These are phyloP conservation scores for Hippocampus mohnikei DNA, from an alignment of 2,113 vertebrate genomes.

Conservation along the genomic window DNA sequence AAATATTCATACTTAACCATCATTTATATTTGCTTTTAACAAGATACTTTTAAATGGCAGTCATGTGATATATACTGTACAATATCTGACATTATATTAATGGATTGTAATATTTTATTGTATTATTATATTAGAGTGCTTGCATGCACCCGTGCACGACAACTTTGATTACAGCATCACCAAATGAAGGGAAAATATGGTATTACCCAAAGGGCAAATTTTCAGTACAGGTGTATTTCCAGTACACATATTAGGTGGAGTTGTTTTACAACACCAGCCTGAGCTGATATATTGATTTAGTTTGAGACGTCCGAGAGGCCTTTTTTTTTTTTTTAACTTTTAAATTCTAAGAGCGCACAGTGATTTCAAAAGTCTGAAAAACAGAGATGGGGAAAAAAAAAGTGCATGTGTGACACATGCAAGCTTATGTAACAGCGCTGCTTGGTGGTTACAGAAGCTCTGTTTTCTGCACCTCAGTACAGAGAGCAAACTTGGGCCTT, in stretches of 20 bases:
- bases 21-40: background rate
- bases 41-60: background rate
- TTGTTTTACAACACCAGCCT: constrained; percentile 54
- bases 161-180: constrained; percentile 38
- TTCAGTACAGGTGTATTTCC: constrained; percentile 49
- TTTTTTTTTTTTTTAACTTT: constrained; percentile 37
- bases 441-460: constrained; percentile 16
- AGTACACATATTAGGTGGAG: constrained; percentile 45
- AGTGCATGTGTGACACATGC: background rate
- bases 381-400: constrained; percentile 1
- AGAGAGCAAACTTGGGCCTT: constrained; percentile 51
- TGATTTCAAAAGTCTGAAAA: constrained; percentile 29
- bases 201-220: constrained; percentile 50
- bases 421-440: constrained; percentile 10
- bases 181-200: constrained; percentile 40
- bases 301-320: constrained; percentile 45
- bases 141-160: background rate
- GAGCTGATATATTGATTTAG: constrained; percentile 61
- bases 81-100: background rate
- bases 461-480: background rate
- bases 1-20: background rate
- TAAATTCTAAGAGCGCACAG: constrained; percentile 26
- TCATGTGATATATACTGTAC: background rate
- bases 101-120: background rate
- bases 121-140: background rate